Evolutionary conservation across 1,140 invertebrate species (phyloP).

Genomic region (Zaprionus davidi): DNA sequence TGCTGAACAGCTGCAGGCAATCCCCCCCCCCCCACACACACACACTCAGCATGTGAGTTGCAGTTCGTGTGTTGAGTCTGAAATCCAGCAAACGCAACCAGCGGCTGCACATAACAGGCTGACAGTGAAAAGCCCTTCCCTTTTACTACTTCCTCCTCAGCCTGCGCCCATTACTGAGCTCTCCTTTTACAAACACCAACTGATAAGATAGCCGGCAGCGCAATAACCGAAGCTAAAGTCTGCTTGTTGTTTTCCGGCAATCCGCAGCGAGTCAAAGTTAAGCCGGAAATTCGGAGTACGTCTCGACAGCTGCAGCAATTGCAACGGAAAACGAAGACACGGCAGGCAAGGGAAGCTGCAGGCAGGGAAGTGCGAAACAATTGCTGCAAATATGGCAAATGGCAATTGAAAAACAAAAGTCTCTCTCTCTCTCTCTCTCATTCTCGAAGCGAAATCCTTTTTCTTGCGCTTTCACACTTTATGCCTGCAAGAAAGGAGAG

Average conservation of each 20-base stretch:
- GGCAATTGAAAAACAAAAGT: conserved; percentile 79
- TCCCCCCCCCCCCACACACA: not conserved
- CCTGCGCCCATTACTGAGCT: not conserved
- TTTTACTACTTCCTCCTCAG: not conserved
- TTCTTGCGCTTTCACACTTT: conserved; percentile 65
- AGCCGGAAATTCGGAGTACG: conserved; percentile 27
- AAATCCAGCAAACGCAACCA: not conserved
- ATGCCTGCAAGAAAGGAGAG: conserved; percentile 48
- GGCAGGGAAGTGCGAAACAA: conserved; percentile 45
- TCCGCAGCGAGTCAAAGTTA: conserved; percentile 43
- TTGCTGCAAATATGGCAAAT: conserved; percentile 79
- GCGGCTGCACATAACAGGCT: conserved; percentile 60
- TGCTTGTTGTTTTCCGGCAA: conserved; percentile 20
- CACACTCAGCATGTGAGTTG: not conserved
- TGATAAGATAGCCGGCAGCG: conserved; percentile 58
- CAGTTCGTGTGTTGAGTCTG: not conserved
- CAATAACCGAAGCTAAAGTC: conserved; percentile 58
- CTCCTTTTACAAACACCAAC: not conserved
- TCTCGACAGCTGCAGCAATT: conserved; percentile 53
- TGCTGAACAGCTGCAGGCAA: not conserved
- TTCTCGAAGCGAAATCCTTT: conserved; percentile 56
- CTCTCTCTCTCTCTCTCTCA: conserved; percentile 24
- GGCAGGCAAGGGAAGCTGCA: not conserved
- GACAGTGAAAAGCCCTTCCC: conserved; percentile 12
- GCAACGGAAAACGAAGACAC: conserved; percentile 29